Conservation (phyloP, 2,888 invertebrate species). For the Cheilosia soror region DNA sequence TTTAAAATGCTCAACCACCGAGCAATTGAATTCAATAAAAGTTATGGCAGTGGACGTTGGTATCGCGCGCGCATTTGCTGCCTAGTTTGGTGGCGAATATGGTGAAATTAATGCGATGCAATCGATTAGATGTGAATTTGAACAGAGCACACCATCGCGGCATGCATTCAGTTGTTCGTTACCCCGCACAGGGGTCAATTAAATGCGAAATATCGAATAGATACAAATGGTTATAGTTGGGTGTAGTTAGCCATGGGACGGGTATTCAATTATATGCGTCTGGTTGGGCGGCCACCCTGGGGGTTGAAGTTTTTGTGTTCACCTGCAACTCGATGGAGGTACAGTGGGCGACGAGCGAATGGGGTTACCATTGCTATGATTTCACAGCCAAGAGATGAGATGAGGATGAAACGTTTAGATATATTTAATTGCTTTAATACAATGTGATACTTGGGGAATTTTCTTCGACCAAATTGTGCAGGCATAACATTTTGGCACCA, state of each 20-base stretch:
- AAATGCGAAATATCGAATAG: conserved; percentile 52
- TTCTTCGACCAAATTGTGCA: too few relatives aligned
- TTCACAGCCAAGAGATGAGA: neutral
- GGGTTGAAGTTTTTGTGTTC: conserved; percentile 27
- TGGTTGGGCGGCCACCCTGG: conserved; percentile 15
- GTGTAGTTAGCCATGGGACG: conserved; percentile 23
- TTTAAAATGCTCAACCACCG: conserved; percentile 51
- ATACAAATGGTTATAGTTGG: conserved; percentile 39
- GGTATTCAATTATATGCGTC: conserved; percentile 24
- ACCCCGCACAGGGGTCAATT: conserved; percentile 55
- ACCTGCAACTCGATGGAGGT: conserved; percentile 26
- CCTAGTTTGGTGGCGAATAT: conserved; percentile 43
- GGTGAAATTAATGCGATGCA: conserved; percentile 55
- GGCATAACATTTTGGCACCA: too few relatives aligned
- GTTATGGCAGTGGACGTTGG: neutral
- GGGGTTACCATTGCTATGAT: neutral
- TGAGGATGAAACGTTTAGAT: too few relatives aligned
- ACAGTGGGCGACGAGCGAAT: conserved; percentile 8
- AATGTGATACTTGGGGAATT: too few relatives aligned
- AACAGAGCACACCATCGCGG: conserved; percentile 11
- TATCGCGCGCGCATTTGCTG: neutral
- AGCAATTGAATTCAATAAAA: conserved; percentile 56
- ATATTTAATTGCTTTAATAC: too few relatives aligned
- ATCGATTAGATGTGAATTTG: conserved; percentile 64
- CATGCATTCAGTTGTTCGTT: conserved; percentile 1